phyloP scores from a whole-genome alignment of 2,888 invertebrate genomes.

The Drosophila monieri region DNA sequence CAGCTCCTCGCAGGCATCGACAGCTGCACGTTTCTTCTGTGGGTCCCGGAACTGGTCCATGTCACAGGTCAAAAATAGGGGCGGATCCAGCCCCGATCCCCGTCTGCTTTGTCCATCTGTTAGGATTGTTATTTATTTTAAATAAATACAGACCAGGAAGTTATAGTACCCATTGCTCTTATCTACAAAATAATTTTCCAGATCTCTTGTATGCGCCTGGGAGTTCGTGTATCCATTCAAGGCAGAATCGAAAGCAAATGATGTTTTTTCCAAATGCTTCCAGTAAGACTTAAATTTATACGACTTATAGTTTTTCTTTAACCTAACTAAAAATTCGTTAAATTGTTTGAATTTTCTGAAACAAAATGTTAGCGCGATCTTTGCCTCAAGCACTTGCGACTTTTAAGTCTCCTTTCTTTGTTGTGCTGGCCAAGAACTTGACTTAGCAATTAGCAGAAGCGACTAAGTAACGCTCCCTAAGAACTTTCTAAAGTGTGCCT shows the following conservation, averaged over 20 bases:
- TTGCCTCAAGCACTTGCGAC: not conserved
- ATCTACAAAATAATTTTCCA: not conserved
- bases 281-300: too few relatives aligned
- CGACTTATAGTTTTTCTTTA: too few relatives aligned
- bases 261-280: not conserved
- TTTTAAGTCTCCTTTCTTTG: not conserved
- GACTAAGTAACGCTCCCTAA: conserved; percentile 42
- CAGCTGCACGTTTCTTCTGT: conserved; percentile 2
- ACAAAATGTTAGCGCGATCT: not conserved
- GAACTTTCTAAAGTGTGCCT: conserved; percentile 41
- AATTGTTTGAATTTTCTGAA: not conserved
- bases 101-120: not conserved
- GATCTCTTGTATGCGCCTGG: not conserved
- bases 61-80: conserved; percentile 65
- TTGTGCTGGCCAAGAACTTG: conserved; percentile 27
- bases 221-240: not conserved
- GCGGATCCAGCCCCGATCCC: conserved; percentile 49
- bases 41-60: conserved; percentile 41
- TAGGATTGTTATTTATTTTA: not conserved
- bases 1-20: conserved; percentile 54
- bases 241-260: not conserved
- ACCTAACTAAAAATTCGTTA: too few relatives aligned
- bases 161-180: not conserved
- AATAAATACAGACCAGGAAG: not conserved
- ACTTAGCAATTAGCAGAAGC: conserved; percentile 61